Evolutionary conservation across 2,113 vertebrate species (phyloP), one percentile per base, ranked within the genome.

Genomic region (Amphilophus citrinellus): DNA sequence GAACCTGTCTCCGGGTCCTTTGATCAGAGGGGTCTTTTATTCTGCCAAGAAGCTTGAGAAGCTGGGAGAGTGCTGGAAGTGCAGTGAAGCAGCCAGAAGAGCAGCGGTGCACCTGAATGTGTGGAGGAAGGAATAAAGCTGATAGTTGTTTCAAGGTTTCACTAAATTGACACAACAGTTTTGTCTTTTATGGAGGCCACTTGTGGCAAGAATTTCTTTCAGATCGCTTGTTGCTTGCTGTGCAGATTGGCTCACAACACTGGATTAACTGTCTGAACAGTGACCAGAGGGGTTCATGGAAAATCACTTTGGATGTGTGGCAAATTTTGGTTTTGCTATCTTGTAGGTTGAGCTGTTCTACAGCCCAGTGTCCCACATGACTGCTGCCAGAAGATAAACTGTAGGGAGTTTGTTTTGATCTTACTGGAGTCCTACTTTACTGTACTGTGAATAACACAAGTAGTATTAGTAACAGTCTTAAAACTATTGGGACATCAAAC

Each of bases 11-110:
- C 14, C 42, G 47, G 22, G 22, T 68, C 32, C 89, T 94, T 94
- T 95, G 91, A 95, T 95, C 95, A 95, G 87, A 76, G 87, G 61
- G 50, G 79, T 61, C 76, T 94, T 96, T 88, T 93, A 89, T 89
- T 92, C 91, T 91, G 91, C 89, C 80, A 92, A 90, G 66, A 85
- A 89, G 88, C 93, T 89, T 86, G 88, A 92, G 88, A 86, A 88
- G 62, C 77, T 42, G 39, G 63, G 77, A 76, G 79, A 76, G 58
- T 57, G 77, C 32, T 27, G 79, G 47, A 42, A 53, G n/a, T 4
- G 66, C 71, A 80, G 56, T n/a, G 62, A 65, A 24, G 80, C 68
- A 83, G 85, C 56, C 35, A 57, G 84, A 79, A 32, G 56, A 81
- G 78, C 73, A 71, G 22, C 9, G 7, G 20, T 68, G 37, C 57